Conservation (phyloP, 1,140 invertebrate genomes). For the Octopus bimaculoides region DNA sequence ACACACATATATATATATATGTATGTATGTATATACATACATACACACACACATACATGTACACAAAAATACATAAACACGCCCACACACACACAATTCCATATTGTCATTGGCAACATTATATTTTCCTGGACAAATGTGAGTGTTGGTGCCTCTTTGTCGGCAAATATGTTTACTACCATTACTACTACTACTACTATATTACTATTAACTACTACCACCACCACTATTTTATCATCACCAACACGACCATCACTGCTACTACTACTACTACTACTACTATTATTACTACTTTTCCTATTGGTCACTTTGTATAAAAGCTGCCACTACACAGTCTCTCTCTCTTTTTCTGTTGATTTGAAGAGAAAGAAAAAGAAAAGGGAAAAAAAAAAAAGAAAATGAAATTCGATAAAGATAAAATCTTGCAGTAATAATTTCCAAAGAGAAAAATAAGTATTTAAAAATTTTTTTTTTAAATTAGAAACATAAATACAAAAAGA, state of each 20-base stretch:
- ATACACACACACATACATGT: no score
- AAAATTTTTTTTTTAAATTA: not conserved
- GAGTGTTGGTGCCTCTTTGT: slow-evolving; percentile 28
- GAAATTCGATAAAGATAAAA: no score
- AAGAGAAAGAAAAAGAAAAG: not conserved
- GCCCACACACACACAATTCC: no score
- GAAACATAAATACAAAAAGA: no score
- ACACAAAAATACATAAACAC: no score
- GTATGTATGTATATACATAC: no score
- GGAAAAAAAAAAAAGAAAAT: not conserved
- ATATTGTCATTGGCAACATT: no score
- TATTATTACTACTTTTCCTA: slow-evolving; percentile 19
- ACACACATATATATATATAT: no score
- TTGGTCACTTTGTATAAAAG: slow-evolving; percentile 3
- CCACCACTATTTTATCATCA: slow-evolving; percentile 20
- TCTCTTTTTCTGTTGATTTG: not conserved
- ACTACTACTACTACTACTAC: slow-evolving; percentile 53
- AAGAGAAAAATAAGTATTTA: not conserved
- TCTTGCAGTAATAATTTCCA: not conserved
- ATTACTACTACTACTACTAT: slow-evolving; percentile 31
- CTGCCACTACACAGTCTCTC: not conserved
- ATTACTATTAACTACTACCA: slow-evolving; percentile 42
- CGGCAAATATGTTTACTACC: slow-evolving; percentile 24
- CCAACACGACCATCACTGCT: slow-evolving; percentile 46
- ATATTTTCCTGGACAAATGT: slow-evolving; percentile 15